Conservation (phyloP, 1,140 invertebrate genomes). For the Drosophila auraria region DNA sequence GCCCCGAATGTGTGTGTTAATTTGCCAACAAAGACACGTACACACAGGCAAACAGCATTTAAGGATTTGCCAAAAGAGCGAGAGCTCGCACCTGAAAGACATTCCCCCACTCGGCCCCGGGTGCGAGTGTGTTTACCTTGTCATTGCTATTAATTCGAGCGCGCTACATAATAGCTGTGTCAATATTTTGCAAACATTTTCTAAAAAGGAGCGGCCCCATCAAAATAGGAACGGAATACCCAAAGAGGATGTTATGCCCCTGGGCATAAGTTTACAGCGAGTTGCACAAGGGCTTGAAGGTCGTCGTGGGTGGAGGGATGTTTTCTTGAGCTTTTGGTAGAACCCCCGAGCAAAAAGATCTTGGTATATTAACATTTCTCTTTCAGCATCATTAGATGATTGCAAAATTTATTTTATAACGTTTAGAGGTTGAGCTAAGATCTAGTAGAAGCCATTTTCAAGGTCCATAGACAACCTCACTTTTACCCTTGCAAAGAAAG, state of each 20-base stretch:
- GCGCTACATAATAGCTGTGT: slow-evolving; percentile 75
- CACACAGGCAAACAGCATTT: slow-evolving; percentile 77
- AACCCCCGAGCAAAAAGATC: not conserved
- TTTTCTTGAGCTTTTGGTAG: not conserved
- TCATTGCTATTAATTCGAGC: slow-evolving; percentile 78
- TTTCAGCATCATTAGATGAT: not conserved
- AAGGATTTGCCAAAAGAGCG: slow-evolving; percentile 69
- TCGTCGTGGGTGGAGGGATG: not conserved
- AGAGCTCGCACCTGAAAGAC: slow-evolving; percentile 62
- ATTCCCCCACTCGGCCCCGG: slow-evolving; percentile 14
- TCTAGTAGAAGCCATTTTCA: too few relatives aligned
- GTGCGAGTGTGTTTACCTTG: slow-evolving; percentile 63
- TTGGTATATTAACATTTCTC: not conserved
- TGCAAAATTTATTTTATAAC: not conserved
- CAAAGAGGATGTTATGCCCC: slow-evolving; percentile 3
- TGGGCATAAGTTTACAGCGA: slow-evolving; percentile 4
- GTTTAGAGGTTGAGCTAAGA: too few relatives aligned
- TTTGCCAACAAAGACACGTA: slow-evolving; percentile 80
- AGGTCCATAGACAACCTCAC: too few relatives aligned
- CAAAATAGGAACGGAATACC: slow-evolving; percentile 36
- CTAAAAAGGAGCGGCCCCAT: slow-evolving; percentile 50
- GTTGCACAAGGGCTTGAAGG: not conserved
- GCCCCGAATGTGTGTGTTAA: slow-evolving; percentile 70
- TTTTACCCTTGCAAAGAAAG: not conserved
- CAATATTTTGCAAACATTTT: slow-evolving; percentile 77